Base-by-base conservation (phyloP, 2,888 invertebrate species). In the Flexamia atlantica region DNA sequence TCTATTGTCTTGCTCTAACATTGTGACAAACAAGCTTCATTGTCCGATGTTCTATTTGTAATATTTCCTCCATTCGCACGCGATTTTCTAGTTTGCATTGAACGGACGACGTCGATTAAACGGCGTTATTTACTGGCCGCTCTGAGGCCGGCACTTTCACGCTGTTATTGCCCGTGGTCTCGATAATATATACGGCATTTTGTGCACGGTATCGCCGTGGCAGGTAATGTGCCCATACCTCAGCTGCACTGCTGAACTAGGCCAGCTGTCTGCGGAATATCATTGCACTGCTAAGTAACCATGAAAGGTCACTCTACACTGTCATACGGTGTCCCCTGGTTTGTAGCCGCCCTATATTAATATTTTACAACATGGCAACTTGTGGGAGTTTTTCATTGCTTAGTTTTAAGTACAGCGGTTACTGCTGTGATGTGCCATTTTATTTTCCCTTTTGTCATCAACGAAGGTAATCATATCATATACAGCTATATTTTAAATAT, bases 81-180 rank as follows among this genome's bases (percentile, higher is more conserved):
- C 3, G 64, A 5, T 28, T 64, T 14, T 14, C 64, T 64, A 28
- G 64, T 64, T 64, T 64, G 64, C 64, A 25, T 28, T 28, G 64
- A 64, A 28, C 64, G 64, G 30, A 64, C 28, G 64, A 64, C 30
- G 64, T 64, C 28, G 64, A 64, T 64, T 28, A 28, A 28, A 64
- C 57, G 64, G 0, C 28, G 64, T 64, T 64, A 30, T 64, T 64
- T 64, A 64, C 64, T 23, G 28, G 17, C 64, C 14, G 64, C 64
- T 7, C 50, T 50, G 57, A 23, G 57, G 57, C 57, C 57, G 57
- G 20, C 28, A 64, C 64, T 64, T 64, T 64, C 64, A 64, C 64
- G 30, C 30, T 64, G 64, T 57, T 57, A 57, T 57, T 57, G 57
- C 57, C 23, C 23, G 57, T 57, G 23, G 57, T 57, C 25, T 57